Evolutionary conservation across 2,888 invertebrate genomes (phyloP).

Genomic region (Arctia plantaginis): DNA sequence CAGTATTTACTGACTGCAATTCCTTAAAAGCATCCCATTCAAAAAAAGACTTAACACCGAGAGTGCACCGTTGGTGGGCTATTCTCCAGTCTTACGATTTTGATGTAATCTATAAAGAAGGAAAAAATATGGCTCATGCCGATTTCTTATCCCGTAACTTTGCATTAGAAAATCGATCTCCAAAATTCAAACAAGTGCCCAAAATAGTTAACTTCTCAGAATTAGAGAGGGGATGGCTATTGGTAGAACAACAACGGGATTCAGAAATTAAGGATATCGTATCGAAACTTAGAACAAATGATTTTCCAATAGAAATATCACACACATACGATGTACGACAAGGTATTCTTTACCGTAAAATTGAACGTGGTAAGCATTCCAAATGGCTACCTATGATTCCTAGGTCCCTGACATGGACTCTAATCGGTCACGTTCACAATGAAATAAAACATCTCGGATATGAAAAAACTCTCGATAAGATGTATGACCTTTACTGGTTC

Average conservation of each 20-base stretch:
- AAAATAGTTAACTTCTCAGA: constrained; percentile 36
- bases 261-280: constrained; percentile 41
- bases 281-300: constrained; percentile 17
- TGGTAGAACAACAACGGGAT: constrained; percentile 52
- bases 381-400: no score
- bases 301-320: constrained; percentile 12
- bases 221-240: constrained; percentile 43
- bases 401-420: no score
- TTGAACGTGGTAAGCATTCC: no score
- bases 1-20: constrained; percentile 19
- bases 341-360: no score
- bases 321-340: no score
- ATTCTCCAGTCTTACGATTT: constrained; percentile 23
- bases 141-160: no score
- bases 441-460: constrained; percentile 27
- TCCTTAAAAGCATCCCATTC: constrained; percentile 20
- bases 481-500: constrained; percentile 11
- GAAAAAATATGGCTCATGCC: constrained; percentile 44
- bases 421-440: no score
- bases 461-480: not conserved
- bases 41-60: constrained; percentile 14
- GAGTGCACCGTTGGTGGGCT: constrained; percentile 22
- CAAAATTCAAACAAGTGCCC: no score
- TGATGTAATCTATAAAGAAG: constrained; percentile 41
- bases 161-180: no score